Evolutionary conservation across 1,140 invertebrate genomes (phyloP).

Genomic region (Dysdera silvatica): DNA sequence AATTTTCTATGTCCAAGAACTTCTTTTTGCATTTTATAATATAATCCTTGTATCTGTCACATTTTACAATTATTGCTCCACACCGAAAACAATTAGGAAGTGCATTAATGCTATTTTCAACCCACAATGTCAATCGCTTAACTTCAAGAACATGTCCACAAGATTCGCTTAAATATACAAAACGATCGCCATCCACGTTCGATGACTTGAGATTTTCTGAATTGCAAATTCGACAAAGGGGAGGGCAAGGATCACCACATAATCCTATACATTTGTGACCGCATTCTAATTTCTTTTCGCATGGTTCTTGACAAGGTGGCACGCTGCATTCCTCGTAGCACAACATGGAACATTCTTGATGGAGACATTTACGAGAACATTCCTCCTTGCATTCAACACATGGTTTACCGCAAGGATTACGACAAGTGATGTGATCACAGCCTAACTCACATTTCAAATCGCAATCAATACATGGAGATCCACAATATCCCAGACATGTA

Average conservation of each 20-base stretch:
- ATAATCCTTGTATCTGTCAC: slow-evolving; percentile 5
- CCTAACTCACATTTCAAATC: slow-evolving; percentile 38
- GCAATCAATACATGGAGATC: slow-evolving; percentile 38
- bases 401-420: slow-evolving; percentile 9
- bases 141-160: slow-evolving; percentile 57
- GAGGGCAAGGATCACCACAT: slow-evolving; percentile 18
- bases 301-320: slow-evolving; percentile 34
- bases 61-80: neutral
- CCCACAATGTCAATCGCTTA: slow-evolving; percentile 49
- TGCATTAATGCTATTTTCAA: slow-evolving; percentile 39
- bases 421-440: slow-evolving; percentile 18
- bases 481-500: slow-evolving; percentile 27
- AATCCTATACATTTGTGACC: slow-evolving; percentile 48
- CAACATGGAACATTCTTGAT: neutral
- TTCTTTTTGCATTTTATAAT: neutral
- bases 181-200: slow-evolving; percentile 39
- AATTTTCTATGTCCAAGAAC: neutral
- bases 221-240: slow-evolving; percentile 7
- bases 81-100: slow-evolving; percentile 16
- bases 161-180: slow-evolving; percentile 55
- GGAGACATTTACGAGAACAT: neutral
- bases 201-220: slow-evolving; percentile 37
- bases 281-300: slow-evolving; percentile 45
- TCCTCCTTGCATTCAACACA: slow-evolving; percentile 6
- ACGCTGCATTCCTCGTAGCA: slow-evolving; percentile 9